Evolutionary conservation across 2,113 vertebrate species (phyloP), one percentile per base, ranked within the genome.

Genomic region (Phalacrocorax carbo): DNA sequence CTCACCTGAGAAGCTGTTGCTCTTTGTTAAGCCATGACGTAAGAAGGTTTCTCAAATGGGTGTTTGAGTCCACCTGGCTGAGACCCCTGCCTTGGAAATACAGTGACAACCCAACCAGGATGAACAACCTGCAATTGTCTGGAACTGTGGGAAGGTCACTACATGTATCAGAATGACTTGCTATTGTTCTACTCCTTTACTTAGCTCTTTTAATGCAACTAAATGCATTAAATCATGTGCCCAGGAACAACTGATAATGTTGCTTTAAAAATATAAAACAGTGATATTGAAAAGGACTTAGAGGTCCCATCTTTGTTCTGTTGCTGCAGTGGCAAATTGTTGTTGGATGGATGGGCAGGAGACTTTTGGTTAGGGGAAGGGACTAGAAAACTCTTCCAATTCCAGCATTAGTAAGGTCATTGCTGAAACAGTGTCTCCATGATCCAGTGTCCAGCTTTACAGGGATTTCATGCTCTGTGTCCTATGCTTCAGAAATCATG

Each of bases 1-100:
- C 19, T 83, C 40, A 51, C 3, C 32, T 72, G 58, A 64, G 42
- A 82, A 68, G 17, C 7, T 79, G 7, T 13, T 86, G 30, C 20
- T 17, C 36, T 78, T 85, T 0, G 0, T 60, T 78, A 55, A 85
- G 12, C 10, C 6, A 30, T 8, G 36, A 55, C n/a, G 11, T 29
- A 27, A 51, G 27, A 57, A 78, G 2, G 7, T 85, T 17, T 13
- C 55, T 88, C 27, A 75, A 52, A 51, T 22, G 27, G 6, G 13
- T 86, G 14, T 71, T 49, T 75, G 27, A 66, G 25, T 10, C 23
- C 66, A 70, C 14, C 30, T 44, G 8, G 16, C 8, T 68, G 61
- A 57, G 36, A 64, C 3, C n/a, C 8, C 49, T 81, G 29, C 20
- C 34, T 82, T 58, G 36, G 66, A 82, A 86, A 88, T 44, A 15